Percentiles rank a stretch among this genome's conserved stretches.
Conservation (phyloP, 1,140 invertebrate species). For the Cyclina sinensis region DNA sequence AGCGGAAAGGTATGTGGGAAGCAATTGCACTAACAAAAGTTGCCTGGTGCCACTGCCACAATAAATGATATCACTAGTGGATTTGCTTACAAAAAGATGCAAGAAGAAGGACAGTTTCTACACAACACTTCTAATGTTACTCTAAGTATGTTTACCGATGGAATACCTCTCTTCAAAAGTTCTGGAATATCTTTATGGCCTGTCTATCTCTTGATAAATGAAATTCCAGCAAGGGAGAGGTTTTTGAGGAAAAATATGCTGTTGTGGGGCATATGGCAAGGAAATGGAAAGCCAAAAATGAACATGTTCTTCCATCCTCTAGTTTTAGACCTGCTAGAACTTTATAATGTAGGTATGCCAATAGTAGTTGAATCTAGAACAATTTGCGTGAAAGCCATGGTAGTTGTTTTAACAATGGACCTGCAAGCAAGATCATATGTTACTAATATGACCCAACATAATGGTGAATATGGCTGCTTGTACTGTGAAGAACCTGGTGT, state of each 20-base stretch:
- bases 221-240: slow-evolving; percentile 5
- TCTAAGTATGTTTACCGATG: slow-evolving; percentile 56
- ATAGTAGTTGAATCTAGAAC: background rate
- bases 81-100: slow-evolving; percentile 15
- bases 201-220: slow-evolving; percentile 46
- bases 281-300: slow-evolving; percentile 38
- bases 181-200: slow-evolving; percentile 46
- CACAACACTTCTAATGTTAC: slow-evolving; percentile 2
- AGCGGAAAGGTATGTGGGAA: slow-evolving; percentile 43
- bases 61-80: slow-evolving; percentile 56
- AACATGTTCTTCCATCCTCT: background rate
- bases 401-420: background rate
- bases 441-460: slow-evolving; percentile 26
- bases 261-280: slow-evolving; percentile 43
- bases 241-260: slow-evolving; percentile 55
- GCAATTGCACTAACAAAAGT: slow-evolving; percentile 5
- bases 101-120: slow-evolving; percentile 50
- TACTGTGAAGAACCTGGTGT: slow-evolving; percentile 51
- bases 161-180: slow-evolving; percentile 35
- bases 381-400: background rate
- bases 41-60: background rate
- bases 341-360: slow-evolving; percentile 1
- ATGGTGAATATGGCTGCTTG: slow-evolving; percentile 40
- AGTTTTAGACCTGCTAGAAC: slow-evolving; percentile 23
- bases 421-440: slow-evolving; percentile 18